These are phyloP conservation scores for Pelobates cultripes DNA, from an alignment of 2,797 vertebrate species.

Conservation along the genomic window DNA sequence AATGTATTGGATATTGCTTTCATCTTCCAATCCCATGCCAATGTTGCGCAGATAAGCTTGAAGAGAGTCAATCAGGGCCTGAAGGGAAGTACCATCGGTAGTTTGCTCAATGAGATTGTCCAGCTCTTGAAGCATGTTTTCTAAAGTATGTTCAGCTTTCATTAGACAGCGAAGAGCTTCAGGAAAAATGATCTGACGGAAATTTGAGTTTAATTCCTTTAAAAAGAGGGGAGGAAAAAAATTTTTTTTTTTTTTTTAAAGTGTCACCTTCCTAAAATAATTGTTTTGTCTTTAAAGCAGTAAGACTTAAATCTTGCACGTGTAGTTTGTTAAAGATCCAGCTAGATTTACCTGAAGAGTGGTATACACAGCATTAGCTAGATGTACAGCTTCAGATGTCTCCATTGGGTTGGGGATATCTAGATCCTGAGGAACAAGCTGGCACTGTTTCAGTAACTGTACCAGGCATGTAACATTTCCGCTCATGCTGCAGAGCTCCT, in stretches of 20 bases:
- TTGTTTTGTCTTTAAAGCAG: neutral
- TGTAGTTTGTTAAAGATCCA: no score
- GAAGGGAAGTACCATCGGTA: constrained; percentile 88
- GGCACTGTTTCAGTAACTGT: constrained; percentile 89
- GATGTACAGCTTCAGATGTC: constrained; percentile 87
- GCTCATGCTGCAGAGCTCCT: constrained; percentile 96
- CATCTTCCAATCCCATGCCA: constrained; percentile 85
- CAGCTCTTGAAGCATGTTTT: constrained; percentile 90
- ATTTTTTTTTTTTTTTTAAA: neutral
- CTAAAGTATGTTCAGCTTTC: constrained; percentile 92
- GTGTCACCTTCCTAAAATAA: neutral
- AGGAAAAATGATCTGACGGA: constrained; percentile 97
- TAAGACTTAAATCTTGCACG: neutral
- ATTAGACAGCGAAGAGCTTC: constrained; percentile 94
- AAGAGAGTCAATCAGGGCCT: constrained; percentile 85
- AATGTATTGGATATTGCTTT: constrained; percentile 85
- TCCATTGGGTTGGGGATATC: constrained; percentile 87
- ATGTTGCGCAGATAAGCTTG: constrained; percentile 82
- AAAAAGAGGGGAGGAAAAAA: neutral
- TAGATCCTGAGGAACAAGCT: constrained; percentile 88
- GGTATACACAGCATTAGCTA: constrained; percentile 92
- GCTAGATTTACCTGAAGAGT: constrained; percentile 85
- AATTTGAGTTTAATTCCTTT: constrained; percentile 96
- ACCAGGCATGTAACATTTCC: constrained; percentile 90
- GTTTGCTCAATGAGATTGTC: constrained; percentile 93